Evolutionary conservation across 2,888 invertebrate genomes (phyloP).

Genomic region (Phalera bucephala): DNA sequence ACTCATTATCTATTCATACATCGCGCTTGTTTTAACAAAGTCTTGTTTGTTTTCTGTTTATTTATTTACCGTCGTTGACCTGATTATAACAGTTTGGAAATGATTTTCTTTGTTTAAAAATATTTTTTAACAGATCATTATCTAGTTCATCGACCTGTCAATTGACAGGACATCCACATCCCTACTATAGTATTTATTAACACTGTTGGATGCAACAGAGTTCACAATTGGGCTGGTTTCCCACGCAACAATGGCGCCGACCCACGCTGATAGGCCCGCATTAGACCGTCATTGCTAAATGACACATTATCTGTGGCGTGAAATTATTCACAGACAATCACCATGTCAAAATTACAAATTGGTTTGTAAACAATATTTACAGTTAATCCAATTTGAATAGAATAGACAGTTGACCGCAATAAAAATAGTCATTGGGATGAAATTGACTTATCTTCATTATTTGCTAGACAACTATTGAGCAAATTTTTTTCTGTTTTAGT

Average conservation of each 20-base stretch:
- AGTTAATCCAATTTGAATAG: constrained; percentile 7
- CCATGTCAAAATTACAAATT: constrained; percentile 12
- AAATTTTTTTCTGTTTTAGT: too few relatives aligned
- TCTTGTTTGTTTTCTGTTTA: neutral
- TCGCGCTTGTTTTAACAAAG: neutral
- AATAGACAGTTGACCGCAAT: constrained; percentile 6
- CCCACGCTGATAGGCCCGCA: constrained; percentile 51
- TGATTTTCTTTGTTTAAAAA: too few relatives aligned
- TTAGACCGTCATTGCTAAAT: constrained; percentile 49
- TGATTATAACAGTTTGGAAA: too few relatives aligned
- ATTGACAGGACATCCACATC: constrained; percentile 3
- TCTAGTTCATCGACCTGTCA: too few relatives aligned
- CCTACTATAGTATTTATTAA: constrained; percentile 20
- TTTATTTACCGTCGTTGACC: too few relatives aligned
- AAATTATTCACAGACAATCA: constrained; percentile 33
- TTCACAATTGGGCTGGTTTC: constrained; percentile 62
- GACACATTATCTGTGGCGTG: constrained; percentile 40
- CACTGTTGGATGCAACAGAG: constrained; percentile 35
- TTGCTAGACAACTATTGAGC: too few relatives aligned
- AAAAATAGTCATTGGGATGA: too few relatives aligned
- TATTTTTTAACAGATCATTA: too few relatives aligned
- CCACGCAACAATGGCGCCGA: constrained; percentile 58
- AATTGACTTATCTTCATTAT: too few relatives aligned
- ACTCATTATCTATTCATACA: constrained; percentile 14
- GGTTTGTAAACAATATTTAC: constrained; percentile 8